phyloP scores from a whole-genome alignment of 2,888 invertebrate genomes.

The Drosophila affinis region DNA sequence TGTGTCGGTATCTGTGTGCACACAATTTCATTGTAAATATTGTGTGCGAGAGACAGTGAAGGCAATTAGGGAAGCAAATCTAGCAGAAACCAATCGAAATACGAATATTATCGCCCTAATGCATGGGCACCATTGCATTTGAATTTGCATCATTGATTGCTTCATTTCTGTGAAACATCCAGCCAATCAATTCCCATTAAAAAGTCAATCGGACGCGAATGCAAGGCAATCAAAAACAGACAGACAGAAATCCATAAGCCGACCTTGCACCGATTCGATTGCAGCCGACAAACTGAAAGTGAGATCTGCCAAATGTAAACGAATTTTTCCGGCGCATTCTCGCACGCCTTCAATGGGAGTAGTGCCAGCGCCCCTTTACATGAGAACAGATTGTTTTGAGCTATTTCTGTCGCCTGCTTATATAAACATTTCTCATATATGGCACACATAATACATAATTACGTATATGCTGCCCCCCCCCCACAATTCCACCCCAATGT shows the following conservation, averaged over 20 bases:
- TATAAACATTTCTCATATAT: slow-evolving; percentile 5
- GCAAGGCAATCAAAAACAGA: slow-evolving; percentile 24
- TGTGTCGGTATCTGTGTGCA: background rate
- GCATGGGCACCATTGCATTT: background rate
- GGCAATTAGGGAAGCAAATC: slow-evolving; percentile 26
- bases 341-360: slow-evolving; percentile 15
- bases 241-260: slow-evolving; percentile 7
- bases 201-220: slow-evolving; percentile 59
- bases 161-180: slow-evolving; percentile 46
- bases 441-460: background rate
- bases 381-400: background rate
- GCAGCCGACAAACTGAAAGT: slow-evolving; percentile 32
- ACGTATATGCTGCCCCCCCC: background rate
- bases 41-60: slow-evolving; percentile 9
- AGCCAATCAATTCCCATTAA: slow-evolving; percentile 52
- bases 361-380: background rate
- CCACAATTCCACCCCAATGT: too few species aligned
- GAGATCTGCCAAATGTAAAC: slow-evolving; percentile 28
- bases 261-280: slow-evolving; percentile 46
- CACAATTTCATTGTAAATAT: slow-evolving; percentile 9
- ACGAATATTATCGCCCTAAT: background rate
- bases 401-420: slow-evolving; percentile 37
- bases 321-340: slow-evolving; percentile 9
- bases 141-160: slow-evolving; percentile 29
- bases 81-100: background rate